Percentiles rank a stretch among this genome's conserved stretches.
Evolutionary conservation across 2,888 invertebrate species (phyloP).

Genomic region (Xestia sexstrigata): DNA sequence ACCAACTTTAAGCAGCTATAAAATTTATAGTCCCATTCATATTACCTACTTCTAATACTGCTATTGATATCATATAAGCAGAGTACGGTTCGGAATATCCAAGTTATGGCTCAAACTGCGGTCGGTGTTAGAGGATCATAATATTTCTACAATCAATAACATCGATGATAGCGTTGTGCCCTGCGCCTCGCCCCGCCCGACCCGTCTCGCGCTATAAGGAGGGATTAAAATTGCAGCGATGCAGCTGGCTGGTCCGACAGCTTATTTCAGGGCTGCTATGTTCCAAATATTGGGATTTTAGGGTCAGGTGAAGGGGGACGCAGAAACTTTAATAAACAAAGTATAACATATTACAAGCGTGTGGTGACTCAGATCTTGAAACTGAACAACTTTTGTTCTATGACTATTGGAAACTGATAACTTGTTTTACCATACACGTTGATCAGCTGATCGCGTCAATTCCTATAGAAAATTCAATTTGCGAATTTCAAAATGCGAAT

Average conservation of each 20-base stretch:
- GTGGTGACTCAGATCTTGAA: neutral
- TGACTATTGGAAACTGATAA: neutral
- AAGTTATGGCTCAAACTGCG: slow-evolving; percentile 21
- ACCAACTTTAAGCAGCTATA: neutral
- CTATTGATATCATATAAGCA: neutral
- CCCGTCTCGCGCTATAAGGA: slow-evolving; percentile 70
- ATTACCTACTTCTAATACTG: neutral
- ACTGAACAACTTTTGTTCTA: neutral
- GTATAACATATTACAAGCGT: neutral
- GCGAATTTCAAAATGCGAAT: neutral
- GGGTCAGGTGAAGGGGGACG: neutral
- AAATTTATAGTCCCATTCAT: slow-evolving; percentile 1
- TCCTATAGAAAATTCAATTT: no score
- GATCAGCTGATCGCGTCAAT: no score
- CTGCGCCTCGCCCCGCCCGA: slow-evolving; percentile 37
- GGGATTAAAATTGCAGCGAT: slow-evolving; percentile 78
- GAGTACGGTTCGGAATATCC: slow-evolving; percentile 7
- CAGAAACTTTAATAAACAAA: neutral
- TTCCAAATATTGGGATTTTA: slow-evolving; percentile 10
- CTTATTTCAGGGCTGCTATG: slow-evolving; percentile 60
- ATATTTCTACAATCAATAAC: slow-evolving; percentile 52
- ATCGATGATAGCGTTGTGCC: slow-evolving; percentile 53
- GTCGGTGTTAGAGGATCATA: slow-evolving; percentile 34
- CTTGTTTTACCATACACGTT: no score
- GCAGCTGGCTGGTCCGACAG: slow-evolving; percentile 70